Evolutionary conservation across 1,140 invertebrate species (phyloP).

Genomic region (Zaprionus vittiger): DNA sequence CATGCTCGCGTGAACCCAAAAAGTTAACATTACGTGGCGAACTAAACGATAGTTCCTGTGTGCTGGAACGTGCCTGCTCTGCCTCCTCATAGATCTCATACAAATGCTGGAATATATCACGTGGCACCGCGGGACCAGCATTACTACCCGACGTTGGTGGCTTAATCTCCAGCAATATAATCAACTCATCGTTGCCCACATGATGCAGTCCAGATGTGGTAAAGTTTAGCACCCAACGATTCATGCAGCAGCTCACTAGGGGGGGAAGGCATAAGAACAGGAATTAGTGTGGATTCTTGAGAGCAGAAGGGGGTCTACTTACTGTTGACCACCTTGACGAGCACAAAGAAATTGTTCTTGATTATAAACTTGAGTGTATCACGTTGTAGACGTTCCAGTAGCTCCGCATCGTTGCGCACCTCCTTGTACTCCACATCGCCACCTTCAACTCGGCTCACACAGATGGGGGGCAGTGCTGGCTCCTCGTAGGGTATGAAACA

Average conservation of each 20-base stretch:
- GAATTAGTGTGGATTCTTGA: neutral
- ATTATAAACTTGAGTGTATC: conserved; percentile 91
- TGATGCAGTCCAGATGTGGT: conserved; percentile 91
- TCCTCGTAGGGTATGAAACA: conserved; percentile 87
- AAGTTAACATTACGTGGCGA: conserved; percentile 87
- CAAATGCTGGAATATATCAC: conserved; percentile 92
- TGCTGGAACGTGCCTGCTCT: conserved; percentile 89
- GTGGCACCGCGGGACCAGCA: conserved; percentile 88
- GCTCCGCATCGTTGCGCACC: conserved; percentile 85
- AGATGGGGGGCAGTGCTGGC: conserved; percentile 86
- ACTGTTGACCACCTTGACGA: conserved; percentile 91
- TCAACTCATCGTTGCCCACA: conserved; percentile 94
- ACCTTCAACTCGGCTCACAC: conserved; percentile 49
- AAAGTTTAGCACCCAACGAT: conserved; percentile 92
- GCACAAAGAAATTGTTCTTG: conserved; percentile 91
- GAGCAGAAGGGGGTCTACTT: conserved; percentile 79
- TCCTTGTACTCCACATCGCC: conserved; percentile 86
- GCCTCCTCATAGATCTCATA: conserved; percentile 92
- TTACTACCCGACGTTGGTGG: conserved; percentile 71
- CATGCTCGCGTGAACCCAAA: conserved; percentile 92
- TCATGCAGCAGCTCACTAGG: conserved; percentile 93
- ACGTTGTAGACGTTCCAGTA: conserved; percentile 86
- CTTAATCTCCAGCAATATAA: conserved; percentile 91
- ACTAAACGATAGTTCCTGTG: conserved; percentile 89
- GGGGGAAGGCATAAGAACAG: neutral